phyloP scores from a whole-genome alignment of 2,113 vertebrate species.

The Cyanoliseus patagonus region DNA sequence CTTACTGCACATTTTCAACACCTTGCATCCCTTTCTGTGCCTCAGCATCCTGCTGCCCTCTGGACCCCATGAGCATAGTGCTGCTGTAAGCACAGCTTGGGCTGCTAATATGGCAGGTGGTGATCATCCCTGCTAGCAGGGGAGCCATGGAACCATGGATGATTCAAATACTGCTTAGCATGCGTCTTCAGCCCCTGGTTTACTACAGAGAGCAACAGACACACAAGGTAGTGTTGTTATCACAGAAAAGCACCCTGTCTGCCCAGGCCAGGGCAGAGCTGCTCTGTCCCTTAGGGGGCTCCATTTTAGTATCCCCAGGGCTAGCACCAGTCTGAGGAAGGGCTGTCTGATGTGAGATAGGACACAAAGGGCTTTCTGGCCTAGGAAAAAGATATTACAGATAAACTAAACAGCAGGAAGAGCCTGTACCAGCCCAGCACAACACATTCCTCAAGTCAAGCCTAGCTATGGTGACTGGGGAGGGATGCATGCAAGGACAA shows the following conservation, averaged over 20 bases:
- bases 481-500: background rate
- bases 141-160: background rate
- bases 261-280: background rate
- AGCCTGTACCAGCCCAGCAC: background rate
- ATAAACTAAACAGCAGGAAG: background rate
- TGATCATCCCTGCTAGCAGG: background rate
- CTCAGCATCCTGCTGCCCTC: background rate
- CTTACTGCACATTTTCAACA: background rate
- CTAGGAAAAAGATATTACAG: background rate
- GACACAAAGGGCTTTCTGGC: background rate
- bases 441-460: background rate
- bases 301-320: background rate
- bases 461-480: background rate
- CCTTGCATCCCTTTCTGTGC: background rate
- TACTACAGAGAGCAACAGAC: background rate
- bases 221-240: background rate
- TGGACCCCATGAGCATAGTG: rapidly evolving
- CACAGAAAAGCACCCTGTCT: background rate
- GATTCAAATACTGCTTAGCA: background rate
- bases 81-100: background rate
- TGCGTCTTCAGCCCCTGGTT: background rate
- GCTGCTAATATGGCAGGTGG: background rate
- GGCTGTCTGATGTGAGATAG: background rate
- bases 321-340: background rate
- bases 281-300: background rate